A percentile compares a stretch with the other conserved stretches of the same genome.
phyloP scores from a whole-genome alignment of 2,888 invertebrate species.

The Steromphala cineraria region DNA sequence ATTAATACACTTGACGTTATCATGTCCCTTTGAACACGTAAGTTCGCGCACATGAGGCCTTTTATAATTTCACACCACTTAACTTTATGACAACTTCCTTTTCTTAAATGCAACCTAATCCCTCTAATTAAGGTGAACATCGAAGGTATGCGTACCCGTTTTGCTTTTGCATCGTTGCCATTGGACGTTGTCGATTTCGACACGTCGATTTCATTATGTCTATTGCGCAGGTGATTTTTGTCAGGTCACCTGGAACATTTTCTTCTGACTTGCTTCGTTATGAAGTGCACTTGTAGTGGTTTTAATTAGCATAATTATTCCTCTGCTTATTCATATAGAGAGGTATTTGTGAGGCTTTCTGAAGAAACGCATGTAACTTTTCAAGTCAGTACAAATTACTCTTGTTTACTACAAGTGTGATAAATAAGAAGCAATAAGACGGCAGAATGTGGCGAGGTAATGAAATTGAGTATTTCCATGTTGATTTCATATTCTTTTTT shows the following conservation, averaged over 20 bases:
- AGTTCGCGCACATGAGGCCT: no score
- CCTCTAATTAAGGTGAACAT: conserved; percentile 4
- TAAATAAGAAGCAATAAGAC: not conserved
- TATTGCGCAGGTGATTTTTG: not conserved
- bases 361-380: not conserved
- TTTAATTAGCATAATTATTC: not conserved
- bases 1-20: no score
- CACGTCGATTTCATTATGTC: not conserved
- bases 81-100: conserved; percentile 11
- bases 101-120: conserved; percentile 12
- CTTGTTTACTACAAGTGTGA: not conserved
- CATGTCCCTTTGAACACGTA: no score
- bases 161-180: not conserved
- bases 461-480: no score
- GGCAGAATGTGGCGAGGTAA: no score
- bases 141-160: not conserved
- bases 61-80: not conserved
- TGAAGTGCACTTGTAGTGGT: not conserved
- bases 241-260: not conserved
- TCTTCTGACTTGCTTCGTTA: not conserved
- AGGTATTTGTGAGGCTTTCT: not conserved
- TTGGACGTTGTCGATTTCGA: no score
- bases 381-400: not conserved
- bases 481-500: no score
- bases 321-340: not conserved